Evolutionary conservation across 2,113 vertebrate species (phyloP), one percentile per base, ranked within the genome.

Genomic region (Hyla sarda): DNA sequence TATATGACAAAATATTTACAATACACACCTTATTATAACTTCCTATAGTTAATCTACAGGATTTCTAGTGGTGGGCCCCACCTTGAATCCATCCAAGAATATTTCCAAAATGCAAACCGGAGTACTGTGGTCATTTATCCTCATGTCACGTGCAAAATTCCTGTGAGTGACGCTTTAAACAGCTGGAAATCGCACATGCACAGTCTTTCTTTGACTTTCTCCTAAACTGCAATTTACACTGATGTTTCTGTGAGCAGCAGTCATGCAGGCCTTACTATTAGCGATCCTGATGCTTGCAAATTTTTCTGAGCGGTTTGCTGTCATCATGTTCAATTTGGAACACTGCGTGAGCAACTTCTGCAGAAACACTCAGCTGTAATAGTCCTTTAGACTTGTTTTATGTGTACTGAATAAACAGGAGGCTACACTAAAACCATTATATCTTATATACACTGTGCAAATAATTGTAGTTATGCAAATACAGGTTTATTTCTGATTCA

Each of bases 261-360:
- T 41, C 67, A 71, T 71, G 19, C 7, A 71, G 34, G 17, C 67
- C 32, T 37, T 21, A 71, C 67, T 71, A 12, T 71, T 41, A 37
- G 34, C 32, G 34, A 71, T 71, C 19, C 32, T 37, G 34, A 71
- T 37, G 67, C 34, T 71, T 71, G 34, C 17, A 23, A 71, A 37
- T 37, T 71, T 71, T 71, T 71, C 32, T 11, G 67, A 37, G 34
- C 67, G 1, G 6, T 71, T 41, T 71, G 67, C 17, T 4, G 9
- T 37, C 67, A 71, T 71, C 34, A 71, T 71, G 67, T 41, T 71
- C 67, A 71, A 37, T 71, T 71, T 71, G 67, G 19, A 71, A 13
- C 67, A 71, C 67, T 71, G 67, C 34, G 19, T 71, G 67, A 71
- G 67, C 67, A 71, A 71, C 34, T 37, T 71, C 19, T 23, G 67